Evolutionary conservation across 2,113 vertebrate genomes (phyloP).

Genomic region (Cryptoleucopteryx plumbea): DNA sequence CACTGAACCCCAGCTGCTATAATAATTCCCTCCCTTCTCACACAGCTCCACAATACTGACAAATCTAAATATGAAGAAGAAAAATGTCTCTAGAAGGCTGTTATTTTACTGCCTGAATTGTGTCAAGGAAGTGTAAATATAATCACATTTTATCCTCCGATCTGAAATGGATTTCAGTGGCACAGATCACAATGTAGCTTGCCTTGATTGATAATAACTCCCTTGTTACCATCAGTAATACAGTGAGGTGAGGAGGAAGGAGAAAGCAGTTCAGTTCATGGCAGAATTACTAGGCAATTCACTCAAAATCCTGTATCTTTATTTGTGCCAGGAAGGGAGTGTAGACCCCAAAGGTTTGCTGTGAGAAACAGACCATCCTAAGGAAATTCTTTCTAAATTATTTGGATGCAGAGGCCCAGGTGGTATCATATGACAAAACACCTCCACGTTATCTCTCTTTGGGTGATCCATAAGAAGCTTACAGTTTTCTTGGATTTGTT

Average conservation of each 20-base stretch:
- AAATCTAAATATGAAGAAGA: conserved; percentile 78
- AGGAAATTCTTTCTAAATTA: not conserved
- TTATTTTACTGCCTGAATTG: conserved; percentile 76
- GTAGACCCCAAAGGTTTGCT: not conserved
- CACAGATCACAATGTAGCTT: conserved; percentile 69
- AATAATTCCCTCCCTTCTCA: conserved; percentile 46
- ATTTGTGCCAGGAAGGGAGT: conserved; percentile 8
- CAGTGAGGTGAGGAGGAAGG: conserved; percentile 29
- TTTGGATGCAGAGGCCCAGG: not conserved
- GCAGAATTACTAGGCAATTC: conserved; percentile 63
- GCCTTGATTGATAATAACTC: conserved; percentile 76
- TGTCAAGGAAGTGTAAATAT: conserved; percentile 79
- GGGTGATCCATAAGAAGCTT: not conserved
- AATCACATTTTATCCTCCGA: conserved; percentile 77
- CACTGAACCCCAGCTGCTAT: conserved; percentile 50
- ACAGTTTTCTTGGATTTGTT: not conserved
- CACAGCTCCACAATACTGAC: conserved; percentile 56
- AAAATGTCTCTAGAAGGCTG: conserved; percentile 71
- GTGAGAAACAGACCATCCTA: not conserved
- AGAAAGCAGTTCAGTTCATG: conserved; percentile 23
- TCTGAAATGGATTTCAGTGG: conserved; percentile 75
- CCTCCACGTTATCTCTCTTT: rapidly evolving
- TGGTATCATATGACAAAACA: not conserved
- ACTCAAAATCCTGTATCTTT: conserved; percentile 10
- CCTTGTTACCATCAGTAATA: conserved; percentile 68